Base-by-base conservation (phyloP, 2,888 invertebrate genomes). In the Augiades crinisus region DNA sequence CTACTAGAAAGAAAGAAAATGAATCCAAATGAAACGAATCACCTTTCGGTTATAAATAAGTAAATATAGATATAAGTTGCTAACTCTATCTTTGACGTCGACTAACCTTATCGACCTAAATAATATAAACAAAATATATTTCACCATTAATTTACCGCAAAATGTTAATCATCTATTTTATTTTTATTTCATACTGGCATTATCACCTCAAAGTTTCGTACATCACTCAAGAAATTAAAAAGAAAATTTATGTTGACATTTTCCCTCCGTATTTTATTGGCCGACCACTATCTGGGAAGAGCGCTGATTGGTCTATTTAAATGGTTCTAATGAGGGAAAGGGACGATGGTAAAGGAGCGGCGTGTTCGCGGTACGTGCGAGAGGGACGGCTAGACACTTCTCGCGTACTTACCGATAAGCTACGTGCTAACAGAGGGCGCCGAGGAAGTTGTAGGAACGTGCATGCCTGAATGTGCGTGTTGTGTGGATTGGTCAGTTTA, bases 261-360 rank as follows among this genome's bases (percentile, higher is more conserved):
- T 84, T 78, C 77, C 76, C 78, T 80, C 78, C 76, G 78, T 78
- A 72, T 79, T 78, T 88, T 87, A 89, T 88, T 89, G 88, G 88
- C 77, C 75, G 72, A 77, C 77, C 80, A 67, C 78, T 70, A 73
- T 66, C 70, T n/a, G 13, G n/a, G 59, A 56, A 58, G 61, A 64
- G 60, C 62, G 64, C 73, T 69, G 75, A 88, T 89, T 89, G 87
- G 88, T 78, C 62, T 73, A 72, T 76, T 75, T 80, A 76, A 84
- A 86, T 82, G 72, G 77, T 68, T 75, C 71, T 78, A 72, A 68
- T 64, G 80, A 66, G 65, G 56, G 77, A 89, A 72, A 73, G 78
- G 77, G 85, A 89, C 65, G 63, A 63, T 59, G 57, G 53, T 57
- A 73, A 69, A 69, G 68, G 63, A 53, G 59, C 65, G 65, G 64